Evolutionary conservation across 2,888 invertebrate species (phyloP).

Genomic region (Eucera pruinosa): DNA sequence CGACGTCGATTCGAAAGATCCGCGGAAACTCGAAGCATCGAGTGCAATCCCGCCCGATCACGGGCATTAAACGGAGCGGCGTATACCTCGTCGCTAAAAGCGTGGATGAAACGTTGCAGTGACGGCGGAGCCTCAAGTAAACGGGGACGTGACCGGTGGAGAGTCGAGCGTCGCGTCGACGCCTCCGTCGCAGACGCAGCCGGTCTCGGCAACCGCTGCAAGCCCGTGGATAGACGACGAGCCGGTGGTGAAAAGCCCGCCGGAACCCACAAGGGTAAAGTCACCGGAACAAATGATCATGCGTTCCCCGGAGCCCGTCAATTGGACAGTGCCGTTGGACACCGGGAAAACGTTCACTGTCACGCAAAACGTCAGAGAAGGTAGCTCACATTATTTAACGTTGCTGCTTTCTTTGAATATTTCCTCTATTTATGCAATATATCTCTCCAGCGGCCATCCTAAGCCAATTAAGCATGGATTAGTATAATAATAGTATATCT

Average conservation of each 20-base stretch:
- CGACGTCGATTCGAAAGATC: too few species aligned
- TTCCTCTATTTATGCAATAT: too few species aligned
- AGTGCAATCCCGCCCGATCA: constrained; percentile 42
- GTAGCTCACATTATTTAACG: constrained; percentile 85
- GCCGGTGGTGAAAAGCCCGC: constrained; percentile 95
- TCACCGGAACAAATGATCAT: constrained; percentile 96
- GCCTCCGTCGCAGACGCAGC: constrained; percentile 85
- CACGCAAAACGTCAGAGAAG: constrained; percentile 94
- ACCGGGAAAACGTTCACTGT: constrained; percentile 97
- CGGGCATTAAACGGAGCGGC: constrained; percentile 28
- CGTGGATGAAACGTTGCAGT: constrained; percentile 77
- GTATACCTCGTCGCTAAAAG: constrained; percentile 74
- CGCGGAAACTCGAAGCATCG: constrained; percentile 48
- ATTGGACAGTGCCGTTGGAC: constrained; percentile 97
- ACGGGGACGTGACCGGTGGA: constrained; percentile 79
- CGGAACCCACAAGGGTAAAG: constrained; percentile 96
- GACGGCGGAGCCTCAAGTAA: constrained; percentile 82
- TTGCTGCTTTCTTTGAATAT: too few species aligned
- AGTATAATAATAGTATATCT: too few species aligned
- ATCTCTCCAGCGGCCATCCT: too few species aligned
- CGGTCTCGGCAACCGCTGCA: constrained; percentile 86
- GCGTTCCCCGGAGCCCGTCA: constrained; percentile 96
- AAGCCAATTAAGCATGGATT: too few species aligned
- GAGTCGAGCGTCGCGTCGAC: constrained; percentile 77
- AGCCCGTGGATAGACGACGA: constrained; percentile 85